Evolutionary conservation across 2,797 vertebrate species (phyloP).

Genomic region (Brachyalestes nurse): DNA sequence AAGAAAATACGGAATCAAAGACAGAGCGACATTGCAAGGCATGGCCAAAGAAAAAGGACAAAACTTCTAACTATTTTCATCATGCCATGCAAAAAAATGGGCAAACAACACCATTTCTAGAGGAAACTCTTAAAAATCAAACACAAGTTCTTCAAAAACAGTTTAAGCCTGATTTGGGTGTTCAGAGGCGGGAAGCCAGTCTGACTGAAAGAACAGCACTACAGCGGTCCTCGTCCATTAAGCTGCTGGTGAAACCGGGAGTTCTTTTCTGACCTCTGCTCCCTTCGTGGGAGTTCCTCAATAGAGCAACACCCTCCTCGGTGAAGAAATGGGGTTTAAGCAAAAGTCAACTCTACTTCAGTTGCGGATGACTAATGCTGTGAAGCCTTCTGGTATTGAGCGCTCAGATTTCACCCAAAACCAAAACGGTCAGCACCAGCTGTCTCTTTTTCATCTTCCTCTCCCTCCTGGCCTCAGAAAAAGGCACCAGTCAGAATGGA

Average conservation of each 20-base stretch:
- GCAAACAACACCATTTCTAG: not conserved
- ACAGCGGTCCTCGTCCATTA: not conserved
- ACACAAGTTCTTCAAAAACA: not conserved
- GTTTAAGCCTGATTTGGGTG: not conserved
- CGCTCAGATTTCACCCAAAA: conserved; percentile 26
- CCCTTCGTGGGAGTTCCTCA: not conserved
- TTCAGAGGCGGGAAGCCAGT: not conserved
- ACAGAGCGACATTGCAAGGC: not conserved
- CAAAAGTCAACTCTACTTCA: not conserved
- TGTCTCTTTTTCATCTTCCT: not conserved
- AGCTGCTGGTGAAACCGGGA: not conserved
- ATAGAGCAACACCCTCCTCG: not conserved
- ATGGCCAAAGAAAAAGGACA: not conserved
- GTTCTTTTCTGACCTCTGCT: not conserved
- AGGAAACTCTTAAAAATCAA: not conserved
- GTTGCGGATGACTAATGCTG: not conserved
- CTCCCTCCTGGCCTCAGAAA: not conserved
- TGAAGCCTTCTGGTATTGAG: not conserved
- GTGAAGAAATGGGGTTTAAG: not conserved
- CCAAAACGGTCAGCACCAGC: conserved; percentile 9
- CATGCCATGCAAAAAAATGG: not conserved
- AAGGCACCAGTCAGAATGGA: conserved; percentile 3
- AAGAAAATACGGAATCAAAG: conserved; percentile 6
- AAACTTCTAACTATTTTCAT: conserved; percentile 2
- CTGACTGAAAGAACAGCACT: not conserved